Evolutionary conservation across 1,140 invertebrate genomes (phyloP).

Genomic region (Drosophila carrolli): DNA sequence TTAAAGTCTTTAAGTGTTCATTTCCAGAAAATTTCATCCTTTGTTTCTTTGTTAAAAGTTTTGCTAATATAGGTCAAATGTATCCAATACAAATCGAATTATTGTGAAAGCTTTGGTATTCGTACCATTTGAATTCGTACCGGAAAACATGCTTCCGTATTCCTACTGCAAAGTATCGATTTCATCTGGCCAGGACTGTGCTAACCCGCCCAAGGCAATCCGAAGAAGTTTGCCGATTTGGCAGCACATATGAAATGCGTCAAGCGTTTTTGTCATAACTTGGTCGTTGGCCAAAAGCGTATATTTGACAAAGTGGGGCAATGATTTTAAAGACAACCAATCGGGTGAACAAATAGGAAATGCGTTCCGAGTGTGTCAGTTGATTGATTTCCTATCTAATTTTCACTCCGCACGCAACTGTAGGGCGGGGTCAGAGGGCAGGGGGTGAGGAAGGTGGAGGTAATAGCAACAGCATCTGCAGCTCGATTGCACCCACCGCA

Average conservation of each 20-base stretch:
- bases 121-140: neutral
- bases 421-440: constrained; percentile 17
- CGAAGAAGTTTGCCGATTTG: constrained; percentile 19
- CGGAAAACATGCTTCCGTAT: constrained; percentile 5
- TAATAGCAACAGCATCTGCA: constrained; percentile 60
- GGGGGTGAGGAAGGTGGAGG: neutral
- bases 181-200: constrained; percentile 28
- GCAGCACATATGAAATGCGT: constrained; percentile 31
- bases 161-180: constrained; percentile 27
- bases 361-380: constrained; percentile 21
- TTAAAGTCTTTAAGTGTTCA: too few relatives aligned
- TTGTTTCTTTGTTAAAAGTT: neutral
- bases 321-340: constrained; percentile 5
- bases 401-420: constrained; percentile 40
- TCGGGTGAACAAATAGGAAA: constrained; percentile 1
- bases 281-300: constrained; percentile 37
- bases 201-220: constrained; percentile 5
- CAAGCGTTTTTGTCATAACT: constrained; percentile 27
- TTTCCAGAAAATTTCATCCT: too few relatives aligned
- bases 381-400: constrained; percentile 67
- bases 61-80: constrained; percentile 5
- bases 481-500: constrained; percentile 51
- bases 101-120: neutral
- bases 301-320: neutral
- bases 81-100: neutral